Evolutionary conservation across 2,888 invertebrate species (phyloP).

Genomic region (Epirrhoe tristata): DNA sequence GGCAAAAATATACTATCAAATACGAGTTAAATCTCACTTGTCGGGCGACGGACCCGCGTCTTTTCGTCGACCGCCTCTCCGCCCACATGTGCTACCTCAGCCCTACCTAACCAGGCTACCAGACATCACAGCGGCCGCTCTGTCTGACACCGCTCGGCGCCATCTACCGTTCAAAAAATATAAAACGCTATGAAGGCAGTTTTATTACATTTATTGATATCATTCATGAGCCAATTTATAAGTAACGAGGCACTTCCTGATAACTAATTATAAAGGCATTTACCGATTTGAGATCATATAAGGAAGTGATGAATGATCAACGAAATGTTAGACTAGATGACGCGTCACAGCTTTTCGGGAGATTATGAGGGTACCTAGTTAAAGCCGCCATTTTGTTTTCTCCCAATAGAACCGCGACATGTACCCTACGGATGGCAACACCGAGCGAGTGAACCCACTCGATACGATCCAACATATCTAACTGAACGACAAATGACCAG

Average conservation of each 20-base stretch:
- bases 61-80: slow-evolving; percentile 34
- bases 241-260: slow-evolving; percentile 76
- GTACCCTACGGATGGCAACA: slow-evolving; percentile 35
- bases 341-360: slow-evolving; percentile 35
- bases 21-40: slow-evolving; percentile 61
- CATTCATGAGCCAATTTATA: slow-evolving; percentile 63
- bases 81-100: slow-evolving; percentile 43
- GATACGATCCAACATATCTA: slow-evolving; percentile 51
- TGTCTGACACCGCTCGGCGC: slow-evolving; percentile 63
- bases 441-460: slow-evolving; percentile 50
- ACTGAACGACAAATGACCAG: slow-evolving; percentile 54
- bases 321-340: slow-evolving; percentile 59
- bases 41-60: slow-evolving; percentile 55
- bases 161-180: slow-evolving; percentile 75
- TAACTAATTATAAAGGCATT: slow-evolving; percentile 52
- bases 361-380: slow-evolving; percentile 21
- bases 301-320: slow-evolving; percentile 52
- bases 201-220: slow-evolving; percentile 67
- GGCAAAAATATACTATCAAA: slow-evolving; percentile 76
- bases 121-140: slow-evolving; percentile 78
- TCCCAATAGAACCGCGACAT: slow-evolving; percentile 19
- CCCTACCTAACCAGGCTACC: slow-evolving; percentile 33
- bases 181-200: slow-evolving; percentile 80
- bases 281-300: slow-evolving; percentile 65
- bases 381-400: slow-evolving; percentile 28